A percentile compares a stretch with the other conserved stretches of the same genome.
These are phyloP conservation scores for Campylomormyrus numenius DNA, from an alignment of 2,113 vertebrate species.

Conservation along the genomic window DNA sequence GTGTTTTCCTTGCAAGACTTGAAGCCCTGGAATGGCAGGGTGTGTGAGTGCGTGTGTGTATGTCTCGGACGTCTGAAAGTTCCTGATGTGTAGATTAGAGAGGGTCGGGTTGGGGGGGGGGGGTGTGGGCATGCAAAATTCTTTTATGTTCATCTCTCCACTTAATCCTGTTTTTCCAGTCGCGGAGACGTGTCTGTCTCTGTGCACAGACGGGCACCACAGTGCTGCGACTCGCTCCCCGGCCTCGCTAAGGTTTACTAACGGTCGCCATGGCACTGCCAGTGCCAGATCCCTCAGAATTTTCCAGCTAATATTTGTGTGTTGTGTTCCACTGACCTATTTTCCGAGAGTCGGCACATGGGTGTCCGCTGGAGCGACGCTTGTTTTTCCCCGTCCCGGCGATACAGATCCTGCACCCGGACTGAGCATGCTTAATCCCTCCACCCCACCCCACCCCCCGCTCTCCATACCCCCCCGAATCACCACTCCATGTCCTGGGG, in stretches of 20 bases:
- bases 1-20: neutral
- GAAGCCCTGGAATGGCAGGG: neutral
- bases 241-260: conserved; percentile 31
- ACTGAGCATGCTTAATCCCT: conserved; percentile 50
- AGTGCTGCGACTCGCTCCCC: conserved; percentile 25
- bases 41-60: neutral
- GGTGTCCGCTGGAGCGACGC: conserved; percentile 51
- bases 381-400: conserved; percentile 49
- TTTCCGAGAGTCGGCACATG: conserved; percentile 51
- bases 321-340: conserved; percentile 72
- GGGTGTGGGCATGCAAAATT: neutral
- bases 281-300: conserved; percentile 42
- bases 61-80: conserved; percentile 8
- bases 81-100: conserved; percentile 14
- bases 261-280: conserved; percentile 35
- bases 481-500: conserved; percentile 24
- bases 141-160: conserved; percentile 15
- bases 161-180: conserved; percentile 56
- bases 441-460: conserved; percentile 25
- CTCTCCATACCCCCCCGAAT: conserved; percentile 7
- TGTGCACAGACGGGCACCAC: conserved; percentile 34
- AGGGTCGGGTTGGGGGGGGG: neutral
- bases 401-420: conserved; percentile 50
- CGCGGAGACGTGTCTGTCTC: conserved; percentile 44
- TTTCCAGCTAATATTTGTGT: conserved; percentile 47